Evolutionary conservation across 2,888 invertebrate genomes (phyloP).

Genomic region (Eilema caniola): DNA sequence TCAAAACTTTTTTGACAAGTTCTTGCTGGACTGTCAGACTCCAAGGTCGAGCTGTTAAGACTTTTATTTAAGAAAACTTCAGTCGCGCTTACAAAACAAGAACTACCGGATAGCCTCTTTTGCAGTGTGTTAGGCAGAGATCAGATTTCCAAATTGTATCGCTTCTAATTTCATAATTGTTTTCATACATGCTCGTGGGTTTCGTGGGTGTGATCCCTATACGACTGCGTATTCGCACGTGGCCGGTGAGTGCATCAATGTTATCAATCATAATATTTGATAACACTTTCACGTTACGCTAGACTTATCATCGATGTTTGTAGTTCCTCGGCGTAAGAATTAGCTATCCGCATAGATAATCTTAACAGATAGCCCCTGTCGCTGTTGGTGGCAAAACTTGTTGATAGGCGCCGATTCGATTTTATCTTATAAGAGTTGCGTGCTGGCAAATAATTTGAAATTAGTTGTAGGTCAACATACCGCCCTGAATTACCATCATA

Average conservation of each 20-base stretch:
- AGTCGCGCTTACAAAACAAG: neutral
- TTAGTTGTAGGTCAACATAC: neutral
- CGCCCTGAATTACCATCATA: neutral
- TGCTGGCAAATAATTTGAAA: neutral
- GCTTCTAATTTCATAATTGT: no score
- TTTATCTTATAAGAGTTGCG: neutral
- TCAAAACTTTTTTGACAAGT: neutral
- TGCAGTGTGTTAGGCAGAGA: no score
- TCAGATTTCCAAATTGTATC: no score
- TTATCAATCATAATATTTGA: constrained; percentile 1
- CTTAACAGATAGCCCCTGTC: neutral
- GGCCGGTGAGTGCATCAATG: neutral
- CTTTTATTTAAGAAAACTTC: neutral
- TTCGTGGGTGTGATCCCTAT: no score
- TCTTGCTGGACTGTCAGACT: neutral
- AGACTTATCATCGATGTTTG: neutral
- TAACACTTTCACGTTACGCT: constrained; percentile 1
- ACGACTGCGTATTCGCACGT: neutral
- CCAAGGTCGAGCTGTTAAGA: neutral
- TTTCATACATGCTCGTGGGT: no score
- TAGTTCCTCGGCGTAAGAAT: neutral
- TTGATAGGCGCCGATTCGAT: neutral
- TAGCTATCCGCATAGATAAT: neutral
- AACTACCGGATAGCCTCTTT: neutral
- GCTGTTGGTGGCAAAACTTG: neutral